phyloP scores from a whole-genome alignment of 35 echinoderm and acorn worm genomes.

The Ptychodera flava region DNA sequence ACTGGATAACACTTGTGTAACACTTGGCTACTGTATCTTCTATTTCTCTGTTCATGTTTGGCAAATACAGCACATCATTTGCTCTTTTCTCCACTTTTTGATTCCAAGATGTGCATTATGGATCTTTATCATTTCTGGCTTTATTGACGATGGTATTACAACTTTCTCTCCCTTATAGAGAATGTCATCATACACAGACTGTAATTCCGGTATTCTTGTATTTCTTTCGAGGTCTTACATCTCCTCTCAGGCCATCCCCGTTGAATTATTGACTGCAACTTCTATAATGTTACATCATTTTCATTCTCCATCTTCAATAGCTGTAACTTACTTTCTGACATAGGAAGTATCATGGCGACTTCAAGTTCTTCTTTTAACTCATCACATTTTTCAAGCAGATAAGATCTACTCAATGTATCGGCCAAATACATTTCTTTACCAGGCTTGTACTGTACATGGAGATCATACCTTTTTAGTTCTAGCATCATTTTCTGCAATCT shows the following conservation, averaged over 20 bases:
- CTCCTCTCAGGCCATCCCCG: slow-evolving; percentile 30
- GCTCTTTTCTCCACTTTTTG: slow-evolving; percentile 34
- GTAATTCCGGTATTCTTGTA: slow-evolving; percentile 4
- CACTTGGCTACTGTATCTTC: too few relatives aligned
- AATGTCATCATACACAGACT: neutral
- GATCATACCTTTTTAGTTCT: slow-evolving; percentile 21
- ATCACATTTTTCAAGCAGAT: too few relatives aligned
- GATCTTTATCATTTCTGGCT: slow-evolving; percentile 42
- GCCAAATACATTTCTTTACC: slow-evolving; percentile 36
- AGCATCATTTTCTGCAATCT: slow-evolving; percentile 39
- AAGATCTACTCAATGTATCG: slow-evolving; percentile 31
- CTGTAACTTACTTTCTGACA: too few relatives aligned
- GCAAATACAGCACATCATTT: slow-evolving; percentile 23
- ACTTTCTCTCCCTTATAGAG: too few relatives aligned
- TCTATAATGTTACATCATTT: too few relatives aligned
- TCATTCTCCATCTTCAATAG: too few relatives aligned
- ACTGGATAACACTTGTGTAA: slow-evolving; percentile 29
- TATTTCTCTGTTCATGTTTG: too few relatives aligned
- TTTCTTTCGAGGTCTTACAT: slow-evolving; percentile 17
- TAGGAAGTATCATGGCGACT: too few relatives aligned
- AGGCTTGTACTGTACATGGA: too few relatives aligned
- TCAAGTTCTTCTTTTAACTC: slow-evolving; percentile 36
- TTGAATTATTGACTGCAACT: slow-evolving; percentile 16
- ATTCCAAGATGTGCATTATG: slow-evolving; percentile 51
- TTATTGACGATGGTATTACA: too few relatives aligned